Base-by-base conservation (phyloP, 2,888 invertebrate genomes). In the Harmothoe impar region DNA sequence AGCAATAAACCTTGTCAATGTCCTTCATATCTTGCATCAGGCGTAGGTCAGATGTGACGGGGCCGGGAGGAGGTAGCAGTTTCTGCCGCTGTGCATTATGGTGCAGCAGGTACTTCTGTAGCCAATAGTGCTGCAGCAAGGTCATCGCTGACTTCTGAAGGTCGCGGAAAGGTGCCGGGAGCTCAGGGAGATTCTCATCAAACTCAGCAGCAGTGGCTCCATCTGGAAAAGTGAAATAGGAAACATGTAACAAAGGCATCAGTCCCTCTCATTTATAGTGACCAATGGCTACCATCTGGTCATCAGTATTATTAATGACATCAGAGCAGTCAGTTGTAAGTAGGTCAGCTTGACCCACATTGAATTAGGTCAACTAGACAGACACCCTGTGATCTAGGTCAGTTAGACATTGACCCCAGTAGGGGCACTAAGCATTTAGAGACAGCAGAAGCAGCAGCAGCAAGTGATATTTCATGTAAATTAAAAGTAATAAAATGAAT, bases 31-130 rank as follows among this genome's bases (percentile, higher is more conserved):
- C 89, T 35, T 72, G n/a, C 1, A 72, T 5, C 17, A 89, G 17
- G 12, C 29, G 31, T 20, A 72, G 68, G 31, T 62, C 72, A 62
- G 89, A 89, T 35, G n/a, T 31, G 68, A 35, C 35, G 33, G 10
- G 17, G 7, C 68, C 72, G 10, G 72, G 72, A n/a, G 72, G 72
- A 12, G 72, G 72, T 23, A 7, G 29, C 7, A 1, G 72, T 72
- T 72, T 72, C 1, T 7, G 29, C 31, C 29, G 25, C 72, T 15
- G 72, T 15, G 72, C 54, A 25, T 51, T 72, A 15, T 77, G 77
- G 62, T 90, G 90, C 31, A 88, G 23, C 7, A 86, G 33, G 72
- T 90, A 90, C 43, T 88, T 86, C 33, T 90, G 90, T 29, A 90
- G 52, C 90, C 90, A 90, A 86, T 90, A 90, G 10, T 68, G 56